These are phyloP conservation scores for Tholera decimalis DNA, from an alignment of 2,888 invertebrate species.

Conservation along the genomic window DNA sequence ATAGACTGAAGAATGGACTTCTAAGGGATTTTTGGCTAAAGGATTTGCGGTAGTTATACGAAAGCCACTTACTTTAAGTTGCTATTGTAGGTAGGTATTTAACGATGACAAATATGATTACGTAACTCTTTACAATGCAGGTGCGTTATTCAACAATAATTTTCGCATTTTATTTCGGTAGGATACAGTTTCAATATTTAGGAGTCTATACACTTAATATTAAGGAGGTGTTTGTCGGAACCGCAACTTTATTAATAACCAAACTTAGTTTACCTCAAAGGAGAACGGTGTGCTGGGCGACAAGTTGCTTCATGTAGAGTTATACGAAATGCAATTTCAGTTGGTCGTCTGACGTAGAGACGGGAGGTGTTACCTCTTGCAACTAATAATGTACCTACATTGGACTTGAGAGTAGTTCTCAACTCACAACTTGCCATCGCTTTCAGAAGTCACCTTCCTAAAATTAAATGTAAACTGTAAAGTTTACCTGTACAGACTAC, in stretches of 20 bases:
- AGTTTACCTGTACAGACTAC: too few relatives aligned
- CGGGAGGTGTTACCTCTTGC: slow-evolving; percentile 60
- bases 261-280: slow-evolving; percentile 48
- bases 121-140: not conserved
- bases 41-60: not conserved
- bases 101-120: too few relatives aligned
- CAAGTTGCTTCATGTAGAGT: slow-evolving; percentile 47
- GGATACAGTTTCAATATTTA: not conserved
- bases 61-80: not conserved
- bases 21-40: not conserved
- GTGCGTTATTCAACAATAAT: not conserved
- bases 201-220: not conserved
- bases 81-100: not conserved
- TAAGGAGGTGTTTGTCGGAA: slow-evolving; percentile 11
- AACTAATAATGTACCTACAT: slow-evolving; percentile 60
- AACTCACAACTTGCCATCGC: slow-evolving; percentile 52
- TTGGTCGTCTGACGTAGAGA: slow-evolving; percentile 42
- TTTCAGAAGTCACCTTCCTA: not conserved
- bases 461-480: not conserved
- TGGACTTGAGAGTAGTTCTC: slow-evolving; percentile 64
- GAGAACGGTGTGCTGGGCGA: slow-evolving; percentile 30
- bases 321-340: slow-evolving; percentile 66
- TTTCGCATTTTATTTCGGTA: not conserved
- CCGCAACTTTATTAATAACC: slow-evolving; percentile 49
- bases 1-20: slow-evolving; percentile 7